Conservation (phyloP, 2,113 vertebrate genomes). For the Oryzias javanicus region DNA sequence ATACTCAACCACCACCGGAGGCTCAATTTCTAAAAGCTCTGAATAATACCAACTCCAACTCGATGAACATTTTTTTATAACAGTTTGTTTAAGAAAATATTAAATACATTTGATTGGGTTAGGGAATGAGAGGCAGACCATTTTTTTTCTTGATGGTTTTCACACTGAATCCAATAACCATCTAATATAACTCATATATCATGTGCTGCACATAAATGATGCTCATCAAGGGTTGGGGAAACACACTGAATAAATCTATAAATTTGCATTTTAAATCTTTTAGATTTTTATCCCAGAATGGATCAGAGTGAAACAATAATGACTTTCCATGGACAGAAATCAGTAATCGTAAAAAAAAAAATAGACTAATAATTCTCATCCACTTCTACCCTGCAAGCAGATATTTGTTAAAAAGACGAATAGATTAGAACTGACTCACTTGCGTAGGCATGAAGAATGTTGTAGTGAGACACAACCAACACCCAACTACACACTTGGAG, state of each 20-base stretch:
- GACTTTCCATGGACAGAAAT: conserved; percentile 26
- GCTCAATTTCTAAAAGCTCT: background rate
- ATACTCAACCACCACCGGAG: background rate
- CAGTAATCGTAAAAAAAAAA: conserved; percentile 8
- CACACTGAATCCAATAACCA: background rate
- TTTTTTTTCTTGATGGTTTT: too few relatives aligned
- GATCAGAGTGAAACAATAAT: conserved; percentile 43
- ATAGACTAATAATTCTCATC: conserved; percentile 7
- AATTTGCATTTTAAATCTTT: conserved; percentile 23
- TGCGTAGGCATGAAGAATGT: conserved; percentile 21
- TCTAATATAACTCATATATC: background rate
- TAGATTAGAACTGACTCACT: conserved; percentile 5
- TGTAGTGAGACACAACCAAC: background rate
- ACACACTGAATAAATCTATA: conserved; percentile 36
- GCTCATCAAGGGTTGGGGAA: conserved; percentile 16
- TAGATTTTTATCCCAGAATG: conserved; percentile 21
- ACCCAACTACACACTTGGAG: conserved; percentile 12
- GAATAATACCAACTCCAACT: conserved; percentile 1
- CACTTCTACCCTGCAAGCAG: conserved; percentile 4
- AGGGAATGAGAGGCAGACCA: background rate
- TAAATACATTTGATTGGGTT: background rate
- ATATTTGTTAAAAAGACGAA: conserved; percentile 28
- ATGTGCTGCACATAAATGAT: background rate
- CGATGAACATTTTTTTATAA: background rate
- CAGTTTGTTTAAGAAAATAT: background rate